These are phyloP conservation scores for Drosophila ficusphila DNA, from an alignment of 1,140 invertebrate species.

Conservation along the genomic window DNA sequence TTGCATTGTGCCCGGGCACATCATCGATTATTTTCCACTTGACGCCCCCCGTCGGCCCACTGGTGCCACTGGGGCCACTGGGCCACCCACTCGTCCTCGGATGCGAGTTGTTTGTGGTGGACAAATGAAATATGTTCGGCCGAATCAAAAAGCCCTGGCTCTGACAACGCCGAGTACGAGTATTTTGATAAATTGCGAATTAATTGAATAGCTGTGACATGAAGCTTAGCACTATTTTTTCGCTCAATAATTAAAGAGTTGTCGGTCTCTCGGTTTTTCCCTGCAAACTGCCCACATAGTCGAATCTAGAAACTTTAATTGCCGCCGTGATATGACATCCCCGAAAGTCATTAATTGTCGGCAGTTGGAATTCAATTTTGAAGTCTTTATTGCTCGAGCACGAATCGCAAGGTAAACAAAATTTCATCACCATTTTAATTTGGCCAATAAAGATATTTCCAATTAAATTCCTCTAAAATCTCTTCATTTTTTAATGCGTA, in stretches of 20 bases:
- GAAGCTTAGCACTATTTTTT: slow-evolving; percentile 42
- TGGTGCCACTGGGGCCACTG: not conserved
- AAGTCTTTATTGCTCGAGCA: not conserved
- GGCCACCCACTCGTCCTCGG: not conserved
- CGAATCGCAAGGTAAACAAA: not conserved
- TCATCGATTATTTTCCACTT: slow-evolving; percentile 70
- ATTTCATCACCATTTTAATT: not conserved
- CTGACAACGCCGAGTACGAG: slow-evolving; percentile 32
- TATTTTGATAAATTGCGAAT: slow-evolving; percentile 52
- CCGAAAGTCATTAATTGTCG: not conserved
- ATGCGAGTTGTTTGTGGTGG: slow-evolving; percentile 44
- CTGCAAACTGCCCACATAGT: not conserved
- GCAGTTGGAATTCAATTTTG: not conserved
- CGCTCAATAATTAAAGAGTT: slow-evolving; percentile 46
- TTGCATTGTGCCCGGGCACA: slow-evolving; percentile 63
- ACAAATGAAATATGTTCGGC: slow-evolving; percentile 52
- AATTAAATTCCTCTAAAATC: too few relatives aligned
- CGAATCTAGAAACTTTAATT: slow-evolving; percentile 16
- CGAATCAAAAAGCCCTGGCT: slow-evolving; percentile 45
- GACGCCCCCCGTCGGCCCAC: slow-evolving; percentile 30
- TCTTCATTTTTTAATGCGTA: too few relatives aligned
- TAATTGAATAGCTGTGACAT: slow-evolving; percentile 53
- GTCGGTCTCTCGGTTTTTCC: slow-evolving; percentile 1
- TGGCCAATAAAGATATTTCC: not conserved
- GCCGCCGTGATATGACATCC: not conserved